Conservation (phyloP, 1,140 invertebrate genomes). For the Ips nitidus region DNA sequence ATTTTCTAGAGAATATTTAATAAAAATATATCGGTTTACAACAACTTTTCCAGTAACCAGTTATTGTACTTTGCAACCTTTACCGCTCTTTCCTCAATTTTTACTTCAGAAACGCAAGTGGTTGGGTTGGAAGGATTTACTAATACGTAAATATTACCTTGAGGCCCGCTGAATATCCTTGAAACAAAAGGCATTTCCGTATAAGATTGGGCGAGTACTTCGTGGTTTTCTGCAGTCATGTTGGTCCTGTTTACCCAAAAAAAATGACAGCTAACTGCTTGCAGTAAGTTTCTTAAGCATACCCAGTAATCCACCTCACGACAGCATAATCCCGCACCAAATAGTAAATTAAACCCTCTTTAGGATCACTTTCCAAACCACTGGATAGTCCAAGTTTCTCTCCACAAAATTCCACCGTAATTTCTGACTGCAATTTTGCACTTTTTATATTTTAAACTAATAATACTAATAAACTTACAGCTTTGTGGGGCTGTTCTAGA, state of each 20-base stretch:
- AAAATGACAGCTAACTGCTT: background rate
- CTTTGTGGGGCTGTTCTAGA: background rate
- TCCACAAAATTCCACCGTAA: conserved; percentile 39
- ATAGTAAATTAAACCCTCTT: conserved; percentile 48
- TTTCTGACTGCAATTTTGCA: background rate
- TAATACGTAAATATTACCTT: conserved; percentile 45
- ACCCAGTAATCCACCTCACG: conserved; percentile 50
- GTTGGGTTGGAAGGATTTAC: conserved; percentile 39
- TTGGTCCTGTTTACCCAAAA: background rate
- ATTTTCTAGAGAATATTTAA: background rate
- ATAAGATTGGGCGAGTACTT: conserved; percentile 47
- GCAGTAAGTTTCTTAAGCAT: conserved; percentile 24
- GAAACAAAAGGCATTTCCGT: conserved; percentile 45
- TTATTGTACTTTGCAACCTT: conserved; percentile 35
- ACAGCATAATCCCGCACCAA: conserved; percentile 48
- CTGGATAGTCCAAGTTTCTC: conserved; percentile 48
- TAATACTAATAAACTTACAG: background rate
- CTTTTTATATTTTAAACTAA: too few species aligned
- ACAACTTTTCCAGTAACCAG: conserved; percentile 18
- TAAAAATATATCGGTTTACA: background rate
- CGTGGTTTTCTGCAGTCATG: conserved; percentile 47
- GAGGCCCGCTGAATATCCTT: conserved; percentile 43
- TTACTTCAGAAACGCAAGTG: conserved; percentile 20
- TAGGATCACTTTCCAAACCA: conserved; percentile 43
- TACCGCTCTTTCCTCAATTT: conserved; percentile 21